Base-by-base conservation (phyloP, 2,113 vertebrate species). In the Rhabdornis inornatus region DNA sequence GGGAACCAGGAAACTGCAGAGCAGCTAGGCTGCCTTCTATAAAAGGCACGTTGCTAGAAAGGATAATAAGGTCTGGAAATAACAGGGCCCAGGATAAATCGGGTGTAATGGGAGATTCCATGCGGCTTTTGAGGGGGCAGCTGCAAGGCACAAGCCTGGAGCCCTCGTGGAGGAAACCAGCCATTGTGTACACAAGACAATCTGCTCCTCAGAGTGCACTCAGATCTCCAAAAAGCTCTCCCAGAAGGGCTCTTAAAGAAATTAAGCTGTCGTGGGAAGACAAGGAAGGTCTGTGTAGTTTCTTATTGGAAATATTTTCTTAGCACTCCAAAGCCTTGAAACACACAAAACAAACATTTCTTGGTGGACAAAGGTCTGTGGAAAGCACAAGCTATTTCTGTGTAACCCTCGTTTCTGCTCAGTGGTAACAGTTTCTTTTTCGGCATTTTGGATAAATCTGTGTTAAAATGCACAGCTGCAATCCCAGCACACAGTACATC, bases 181-280 rank as follows among this genome's bases (percentile, higher is more conserved):
- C 89, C 31, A 23, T 80, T 92, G 83, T 90, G 86, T 92, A 90
- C 72, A 84, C 28, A 78, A 89, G 83, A 92, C 44, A n/a, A 21
- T 87, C 61, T 61, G 71, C 76, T 77, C 92, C 76, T 90, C 28
- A 7, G 68, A 80, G 80, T 44, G 47, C 69, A 37, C 47, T 89
- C 47, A 27, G 24, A 42, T 80, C 60, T 94, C 90, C 85, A 89
- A 40, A 91, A 92, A 83, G 19, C 68, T 88, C 64, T 94, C 94
- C 92, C 96, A 92, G 87, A 96, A 95, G 91, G 85, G 68, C 91
- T 81, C 47, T 92, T 93, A 89, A 78, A 92, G 85, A 95, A 94
- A 86, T 94, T 44, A 86, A 47, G 80, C 83, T 95, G 92, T 92
- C 60, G 47, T 96, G 95, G 94, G 95, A 96, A 95, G 91, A 84